These are phyloP conservation scores for Ammodytes marinus DNA, from an alignment of 2,113 vertebrate species.

Conservation along the genomic window DNA sequence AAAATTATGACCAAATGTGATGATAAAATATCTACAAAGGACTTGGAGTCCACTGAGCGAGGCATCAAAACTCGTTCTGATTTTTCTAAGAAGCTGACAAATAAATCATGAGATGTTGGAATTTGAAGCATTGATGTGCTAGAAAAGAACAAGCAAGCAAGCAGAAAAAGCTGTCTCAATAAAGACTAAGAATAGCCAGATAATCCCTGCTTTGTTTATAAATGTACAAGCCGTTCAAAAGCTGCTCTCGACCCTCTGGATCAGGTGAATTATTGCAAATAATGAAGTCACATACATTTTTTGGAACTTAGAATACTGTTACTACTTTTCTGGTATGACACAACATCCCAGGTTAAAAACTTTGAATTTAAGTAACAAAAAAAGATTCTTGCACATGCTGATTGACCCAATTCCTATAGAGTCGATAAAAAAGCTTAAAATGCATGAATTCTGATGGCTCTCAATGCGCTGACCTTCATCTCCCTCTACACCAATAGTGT, in stretches of 20 bases:
- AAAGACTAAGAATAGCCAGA: background rate
- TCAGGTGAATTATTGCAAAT: background rate
- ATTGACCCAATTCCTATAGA: constrained; percentile 13
- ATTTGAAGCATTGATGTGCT: constrained; percentile 20
- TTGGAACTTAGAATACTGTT: too few relatives aligned
- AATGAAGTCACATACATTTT: too few relatives aligned
- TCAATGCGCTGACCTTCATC: constrained; percentile 72
- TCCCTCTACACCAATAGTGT: constrained; percentile 57
- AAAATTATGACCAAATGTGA: background rate
- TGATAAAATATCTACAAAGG: background rate
- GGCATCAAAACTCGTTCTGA: background rate
- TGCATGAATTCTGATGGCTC: background rate
- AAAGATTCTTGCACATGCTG: background rate
- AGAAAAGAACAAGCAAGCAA: constrained; percentile 28
- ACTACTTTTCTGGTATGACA: background rate
- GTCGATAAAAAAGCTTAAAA: constrained; percentile 10
- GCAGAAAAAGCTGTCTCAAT: background rate
- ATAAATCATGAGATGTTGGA: background rate
- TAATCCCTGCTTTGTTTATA: background rate
- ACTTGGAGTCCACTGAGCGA: background rate
- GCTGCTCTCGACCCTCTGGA: constrained; percentile 12
- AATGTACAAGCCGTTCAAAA: background rate
- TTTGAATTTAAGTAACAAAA: background rate
- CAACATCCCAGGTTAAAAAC: background rate
- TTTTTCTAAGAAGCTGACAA: background rate